Evolutionary conservation across 2,797 vertebrate genomes (phyloP), one percentile per base, ranked within the genome.

Genomic region (Synaphobranchus kaupii): DNA sequence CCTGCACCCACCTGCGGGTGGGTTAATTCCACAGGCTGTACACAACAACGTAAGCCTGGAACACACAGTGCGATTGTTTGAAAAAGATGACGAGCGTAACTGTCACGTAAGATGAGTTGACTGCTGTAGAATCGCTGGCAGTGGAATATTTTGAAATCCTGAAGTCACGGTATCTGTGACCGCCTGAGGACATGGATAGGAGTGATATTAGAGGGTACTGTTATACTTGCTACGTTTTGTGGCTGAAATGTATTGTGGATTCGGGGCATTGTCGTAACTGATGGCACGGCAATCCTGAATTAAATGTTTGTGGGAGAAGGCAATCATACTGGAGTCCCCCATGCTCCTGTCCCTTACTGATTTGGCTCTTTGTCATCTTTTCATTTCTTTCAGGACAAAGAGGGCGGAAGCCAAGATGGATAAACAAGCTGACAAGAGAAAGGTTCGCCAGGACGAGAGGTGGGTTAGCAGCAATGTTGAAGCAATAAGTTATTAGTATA

Each of bases 361-460:
- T 34, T 1, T 9, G 52, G 7, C 31, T 28, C 28, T 84, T 73
- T 13, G 44, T 56, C 82, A 15, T 50, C 5, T 81, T 31, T 89
- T 50, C 20, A 31, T 88, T 50, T 90, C 44, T 89, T 82, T 7
- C 88, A 98, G 97, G 90, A 94, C 92, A 0, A 96, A 95, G 84
- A 95, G 92, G 84, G 95, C 96, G 0, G 97, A 98, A 0, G 96
- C 96, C 82, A 95, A 92, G 89, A 91, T 87, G 0, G 94, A 96
- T 84, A 94, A 95, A 82, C 97, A 98, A 90, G 93, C 89, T 12
- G 95, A 96, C 31, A 94, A 93, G 68, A 96, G 98, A 89, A 94
- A 95, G 71, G 89, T 94, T 3, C 96, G 95, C 71, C 97, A 99
- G 85, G 97, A 98, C 89, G 97, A 97, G 73, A 97, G 97, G 98